Evolutionary conservation across 2,113 vertebrate species (phyloP).

Genomic region (Columba janthina): DNA sequence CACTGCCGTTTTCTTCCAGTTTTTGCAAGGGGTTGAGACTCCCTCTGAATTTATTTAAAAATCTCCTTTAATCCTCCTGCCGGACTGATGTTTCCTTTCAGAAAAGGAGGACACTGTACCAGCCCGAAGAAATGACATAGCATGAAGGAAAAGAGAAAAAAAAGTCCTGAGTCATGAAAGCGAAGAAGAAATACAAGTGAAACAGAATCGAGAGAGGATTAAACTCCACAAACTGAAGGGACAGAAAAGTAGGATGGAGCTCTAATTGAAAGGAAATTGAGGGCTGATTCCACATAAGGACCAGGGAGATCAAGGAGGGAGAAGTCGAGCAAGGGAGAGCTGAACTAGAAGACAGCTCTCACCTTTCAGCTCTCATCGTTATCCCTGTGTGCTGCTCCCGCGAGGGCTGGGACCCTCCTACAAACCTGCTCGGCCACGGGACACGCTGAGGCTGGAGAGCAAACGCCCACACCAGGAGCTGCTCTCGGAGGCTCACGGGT

Average conservation of each 20-base stretch:
- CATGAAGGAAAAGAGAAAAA: neutral
- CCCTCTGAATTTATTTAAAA: constrained; percentile 23
- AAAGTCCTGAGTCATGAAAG: constrained; percentile 40
- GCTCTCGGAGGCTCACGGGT: neutral
- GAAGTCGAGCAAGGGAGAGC: neutral
- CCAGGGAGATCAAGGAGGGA: neutral
- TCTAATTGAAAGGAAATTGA: constrained; percentile 43
- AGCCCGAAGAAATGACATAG: constrained; percentile 34
- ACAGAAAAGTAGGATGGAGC: neutral
- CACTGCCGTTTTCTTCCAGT: neutral
- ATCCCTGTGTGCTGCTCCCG: neutral
- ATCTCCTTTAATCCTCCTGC: neutral
- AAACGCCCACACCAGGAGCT: neutral
- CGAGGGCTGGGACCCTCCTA: neutral
- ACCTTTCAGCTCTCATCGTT: neutral
- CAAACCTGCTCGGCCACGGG: neutral
- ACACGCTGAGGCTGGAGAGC: neutral
- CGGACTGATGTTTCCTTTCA: constrained; percentile 30
- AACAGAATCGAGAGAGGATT: neutral
- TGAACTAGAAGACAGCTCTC: constrained; percentile 14
- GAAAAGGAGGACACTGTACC: neutral
- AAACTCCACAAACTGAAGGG: neutral
- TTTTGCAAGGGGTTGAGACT: neutral
- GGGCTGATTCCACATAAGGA: neutral
- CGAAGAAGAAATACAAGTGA: neutral